A percentile compares a stretch with the other conserved stretches of the same genome.
These are phyloP conservation scores for Cerastoderma edule DNA, from an alignment of 2,888 invertebrate genomes.

Conservation along the genomic window DNA sequence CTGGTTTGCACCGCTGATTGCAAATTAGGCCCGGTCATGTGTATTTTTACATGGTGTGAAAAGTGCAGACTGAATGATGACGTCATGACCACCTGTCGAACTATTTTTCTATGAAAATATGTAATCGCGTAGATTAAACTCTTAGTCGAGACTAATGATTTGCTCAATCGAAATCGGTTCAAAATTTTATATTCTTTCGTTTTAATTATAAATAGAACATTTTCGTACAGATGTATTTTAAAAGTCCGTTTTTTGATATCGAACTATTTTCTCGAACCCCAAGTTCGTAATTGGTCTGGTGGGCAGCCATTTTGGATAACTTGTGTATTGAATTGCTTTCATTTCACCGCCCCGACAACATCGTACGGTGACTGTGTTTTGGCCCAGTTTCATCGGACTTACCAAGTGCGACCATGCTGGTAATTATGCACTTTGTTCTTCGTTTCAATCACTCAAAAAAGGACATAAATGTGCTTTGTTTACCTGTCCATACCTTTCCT, in stretches of 20 bases:
- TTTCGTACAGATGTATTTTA: no score
- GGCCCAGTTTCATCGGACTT: not conserved
- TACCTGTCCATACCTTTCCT: conserved; percentile 49
- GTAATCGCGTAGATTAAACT: not conserved
- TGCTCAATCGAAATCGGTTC: not conserved
- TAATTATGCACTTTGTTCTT: not conserved
- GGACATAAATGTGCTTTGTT: conserved; percentile 6
- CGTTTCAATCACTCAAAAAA: no score
- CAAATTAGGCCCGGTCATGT: no score
- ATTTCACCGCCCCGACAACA: conserved; percentile 6
- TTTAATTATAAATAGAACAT: no score
- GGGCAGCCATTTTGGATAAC: conserved; percentile 52
- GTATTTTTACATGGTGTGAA: conserved; percentile 22
- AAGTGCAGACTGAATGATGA: conserved; percentile 44
- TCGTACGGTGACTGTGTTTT: not conserved
- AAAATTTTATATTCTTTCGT: no score
- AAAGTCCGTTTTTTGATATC: not conserved
- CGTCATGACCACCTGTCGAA: conserved; percentile 66
- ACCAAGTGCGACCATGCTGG: conserved; percentile 10
- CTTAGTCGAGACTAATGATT: not conserved
- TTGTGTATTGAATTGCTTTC: conserved; percentile 2
- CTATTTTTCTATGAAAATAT: conserved; percentile 28
- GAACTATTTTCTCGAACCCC: conserved; percentile 23
- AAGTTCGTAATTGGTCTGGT: conserved; percentile 23
- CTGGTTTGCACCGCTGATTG: no score